Evolutionary conservation across 2,797 vertebrate genomes (phyloP).

Genomic region (Microctenopoma steveboyesi): DNA sequence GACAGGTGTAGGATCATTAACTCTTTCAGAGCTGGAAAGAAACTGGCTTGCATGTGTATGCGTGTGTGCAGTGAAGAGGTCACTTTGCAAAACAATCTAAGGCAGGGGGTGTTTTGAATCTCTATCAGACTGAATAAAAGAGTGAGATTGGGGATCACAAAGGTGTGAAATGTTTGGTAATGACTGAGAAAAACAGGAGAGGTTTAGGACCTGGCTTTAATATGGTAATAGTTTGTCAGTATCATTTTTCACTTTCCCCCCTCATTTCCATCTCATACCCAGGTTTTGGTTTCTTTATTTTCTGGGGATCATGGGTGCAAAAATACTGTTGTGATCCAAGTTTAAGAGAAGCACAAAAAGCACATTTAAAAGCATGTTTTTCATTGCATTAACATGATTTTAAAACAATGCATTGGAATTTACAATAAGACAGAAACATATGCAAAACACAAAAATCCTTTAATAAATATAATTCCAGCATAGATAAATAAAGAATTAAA

Average conservation of each 20-base stretch:
- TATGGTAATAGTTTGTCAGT: conserved; percentile 65
- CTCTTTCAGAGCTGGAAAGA: conserved; percentile 81
- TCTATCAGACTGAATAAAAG: conserved; percentile 66
- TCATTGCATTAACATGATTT: too few species aligned
- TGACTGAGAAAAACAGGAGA: conserved; percentile 59
- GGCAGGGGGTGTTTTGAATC: conserved; percentile 40
- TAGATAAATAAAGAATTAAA: too few species aligned
- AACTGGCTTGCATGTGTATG: conserved; percentile 57
- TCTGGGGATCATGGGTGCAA: conserved; percentile 20
- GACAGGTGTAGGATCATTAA: conserved; percentile 94
- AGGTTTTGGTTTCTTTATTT: conserved; percentile 68
- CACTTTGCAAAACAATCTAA: conserved; percentile 76
- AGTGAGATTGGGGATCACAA: conserved; percentile 62
- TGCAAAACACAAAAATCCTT: not conserved
- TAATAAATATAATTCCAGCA: too few species aligned
- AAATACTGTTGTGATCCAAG: conserved; percentile 1
- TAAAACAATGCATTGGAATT: too few species aligned
- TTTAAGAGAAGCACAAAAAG: not conserved
- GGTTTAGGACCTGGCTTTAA: conserved; percentile 62
- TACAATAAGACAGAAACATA: not conserved
- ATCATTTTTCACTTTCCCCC: conserved; percentile 57
- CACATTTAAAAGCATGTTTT: too few species aligned
- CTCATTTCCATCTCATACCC: conserved; percentile 24
- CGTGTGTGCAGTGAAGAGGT: conserved; percentile 32
- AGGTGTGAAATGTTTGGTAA: conserved; percentile 72